A percentile compares a stretch with the other conserved stretches of the same genome.
Conservation (phyloP, 2,113 vertebrate species). For the Larimichthys crocea region DNA sequence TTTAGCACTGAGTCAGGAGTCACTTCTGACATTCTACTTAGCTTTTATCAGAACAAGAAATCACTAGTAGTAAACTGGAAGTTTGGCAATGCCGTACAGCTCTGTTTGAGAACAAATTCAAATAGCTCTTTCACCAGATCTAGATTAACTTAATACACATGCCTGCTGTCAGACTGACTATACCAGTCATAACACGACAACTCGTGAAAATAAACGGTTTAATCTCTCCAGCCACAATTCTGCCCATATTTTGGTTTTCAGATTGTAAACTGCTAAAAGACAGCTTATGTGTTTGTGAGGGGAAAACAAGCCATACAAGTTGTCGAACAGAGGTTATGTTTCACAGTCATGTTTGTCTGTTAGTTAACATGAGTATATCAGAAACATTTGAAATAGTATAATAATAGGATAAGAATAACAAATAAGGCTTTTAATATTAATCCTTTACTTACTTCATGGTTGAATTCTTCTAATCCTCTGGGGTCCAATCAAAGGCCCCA, state of each 20-base stretch:
- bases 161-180: neutral
- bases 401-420: neutral
- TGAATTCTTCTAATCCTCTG: neutral
- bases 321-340: neutral
- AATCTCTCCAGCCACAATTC: neutral
- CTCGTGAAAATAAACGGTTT: neutral
- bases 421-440: neutral
- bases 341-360: neutral
- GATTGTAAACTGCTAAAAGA: neutral
- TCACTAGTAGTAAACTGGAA: neutral
- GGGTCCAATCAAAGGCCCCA: too few species aligned
- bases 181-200: neutral
- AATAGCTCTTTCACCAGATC: neutral
- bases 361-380: neutral
- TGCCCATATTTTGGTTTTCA: neutral
- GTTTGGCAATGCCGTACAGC: neutral
- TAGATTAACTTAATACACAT: neutral
- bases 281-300: neutral
- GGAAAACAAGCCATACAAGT: neutral
- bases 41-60: constrained; percentile 2
- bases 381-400: too few species aligned
- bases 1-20: neutral
- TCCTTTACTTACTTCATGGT: too few species aligned
- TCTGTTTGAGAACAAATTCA: neutral
- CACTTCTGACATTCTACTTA: neutral